These are phyloP conservation scores for Caenorhabditis sp. DNA, from an alignment of 2,888 invertebrate species.

Conservation along the genomic window DNA sequence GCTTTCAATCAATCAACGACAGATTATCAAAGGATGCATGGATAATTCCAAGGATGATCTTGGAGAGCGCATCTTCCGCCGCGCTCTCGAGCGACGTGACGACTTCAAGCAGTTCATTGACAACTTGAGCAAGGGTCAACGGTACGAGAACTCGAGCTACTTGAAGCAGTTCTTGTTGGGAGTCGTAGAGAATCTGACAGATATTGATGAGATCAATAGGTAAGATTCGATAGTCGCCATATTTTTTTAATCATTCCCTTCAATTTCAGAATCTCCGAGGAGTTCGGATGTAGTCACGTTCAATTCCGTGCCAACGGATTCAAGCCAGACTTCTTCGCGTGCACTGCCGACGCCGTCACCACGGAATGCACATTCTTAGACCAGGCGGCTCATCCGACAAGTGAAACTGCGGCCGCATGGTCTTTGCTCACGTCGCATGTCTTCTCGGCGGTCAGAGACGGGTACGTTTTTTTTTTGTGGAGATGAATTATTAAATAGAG, in stretches of 20 bases:
- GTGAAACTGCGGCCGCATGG: conserved; percentile 80
- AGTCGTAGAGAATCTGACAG: conserved; percentile 73
- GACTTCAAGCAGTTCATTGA: conserved; percentile 76
- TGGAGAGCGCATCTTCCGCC: conserved; percentile 76
- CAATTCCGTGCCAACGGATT: conserved; percentile 75
- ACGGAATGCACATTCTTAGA: conserved; percentile 81
- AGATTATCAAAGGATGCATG: conserved; percentile 79
- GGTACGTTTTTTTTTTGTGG: conserved; percentile 31
- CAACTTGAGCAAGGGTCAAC: conserved; percentile 69
- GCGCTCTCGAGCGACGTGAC: conserved; percentile 75
- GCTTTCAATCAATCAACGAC: conserved; percentile 69
- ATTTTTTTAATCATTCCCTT: no score
- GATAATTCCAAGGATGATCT: conserved; percentile 80
- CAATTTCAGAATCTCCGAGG: conserved; percentile 67
- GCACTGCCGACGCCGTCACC: conserved; percentile 79
- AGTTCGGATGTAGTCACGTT: conserved; percentile 76
- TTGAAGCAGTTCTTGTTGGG: conserved; percentile 74
- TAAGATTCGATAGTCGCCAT: not conserved
- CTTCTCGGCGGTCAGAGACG: conserved; percentile 77
- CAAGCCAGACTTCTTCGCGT: conserved; percentile 80
- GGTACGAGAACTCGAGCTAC: conserved; percentile 70
- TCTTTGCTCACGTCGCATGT: conserved; percentile 73
- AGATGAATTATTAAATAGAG: not conserved
- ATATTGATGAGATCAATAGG: conserved; percentile 68
- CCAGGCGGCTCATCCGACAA: conserved; percentile 76